phyloP scores from a whole-genome alignment of 2,888 invertebrate species.

The Acronicta psi region DNA sequence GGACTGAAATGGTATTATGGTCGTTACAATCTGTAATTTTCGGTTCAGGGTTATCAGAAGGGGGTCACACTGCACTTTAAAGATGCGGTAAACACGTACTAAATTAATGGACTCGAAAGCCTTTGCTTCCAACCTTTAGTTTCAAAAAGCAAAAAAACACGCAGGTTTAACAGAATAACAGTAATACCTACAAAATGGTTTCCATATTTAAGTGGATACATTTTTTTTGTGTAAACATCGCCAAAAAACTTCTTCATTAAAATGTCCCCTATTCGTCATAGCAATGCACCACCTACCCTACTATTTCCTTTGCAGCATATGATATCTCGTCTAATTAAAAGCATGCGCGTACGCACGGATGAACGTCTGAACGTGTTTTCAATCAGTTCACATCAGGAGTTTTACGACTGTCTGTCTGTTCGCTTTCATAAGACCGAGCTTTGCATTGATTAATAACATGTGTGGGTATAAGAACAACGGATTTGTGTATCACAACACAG shows the following conservation, averaged over 20 bases:
- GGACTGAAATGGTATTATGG: slow-evolving; percentile 2
- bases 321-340: slow-evolving; percentile 83
- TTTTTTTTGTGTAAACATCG: neutral
- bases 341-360: slow-evolving; percentile 75
- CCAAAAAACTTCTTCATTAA: slow-evolving; percentile 13
- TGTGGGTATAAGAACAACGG: slow-evolving; percentile 67
- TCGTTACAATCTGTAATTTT: neutral
- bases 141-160: too few relatives aligned
- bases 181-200: too few relatives aligned
- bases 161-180: too few relatives aligned
- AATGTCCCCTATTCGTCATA: slow-evolving; percentile 52
- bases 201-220: too few relatives aligned
- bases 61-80: too few relatives aligned
- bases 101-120: too few relatives aligned
- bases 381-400: slow-evolving; percentile 79
- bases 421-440: slow-evolving; percentile 77
- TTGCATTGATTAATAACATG: slow-evolving; percentile 82
- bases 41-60: slow-evolving; percentile 3
- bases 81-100: too few relatives aligned
- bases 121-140: too few relatives aligned
- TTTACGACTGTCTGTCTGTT: slow-evolving; percentile 84
- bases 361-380: slow-evolving; percentile 81
- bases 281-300: slow-evolving; percentile 52
- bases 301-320: slow-evolving; percentile 70
- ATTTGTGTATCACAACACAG: slow-evolving; percentile 55